Evolutionary conservation across 2,888 invertebrate genomes (phyloP), one percentile per base, ranked within the genome.

Genomic region (Acleris laterana): DNA sequence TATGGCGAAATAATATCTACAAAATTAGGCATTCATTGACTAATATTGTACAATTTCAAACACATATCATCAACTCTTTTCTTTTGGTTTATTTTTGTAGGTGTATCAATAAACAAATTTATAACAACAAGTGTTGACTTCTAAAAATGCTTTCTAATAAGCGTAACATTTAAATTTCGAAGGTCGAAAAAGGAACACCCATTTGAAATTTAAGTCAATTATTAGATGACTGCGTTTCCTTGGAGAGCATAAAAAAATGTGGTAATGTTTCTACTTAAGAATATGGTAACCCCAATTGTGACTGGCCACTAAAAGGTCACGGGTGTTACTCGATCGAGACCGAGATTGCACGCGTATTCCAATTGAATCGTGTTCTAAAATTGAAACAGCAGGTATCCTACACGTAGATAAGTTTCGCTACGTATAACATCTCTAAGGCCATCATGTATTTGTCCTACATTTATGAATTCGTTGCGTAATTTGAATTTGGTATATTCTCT

Each of bases 311-410:
- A 81, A 87, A 87, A 88, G 87, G 86, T 87, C 80, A 79, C 77
- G 80, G 88, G 88, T 84, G 88, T 85, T 85, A 73, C 79, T 78
- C 80, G 83, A 85, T 84, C 83, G 78, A 80, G 81, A 87, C 84
- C 81, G 82, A 77, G 80, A 84, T 85, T 81, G 83, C 38, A 38
- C 38, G 38, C 38, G 38, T 78, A 78, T 84, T 86, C 83, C 25
- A 62, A 56, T 62, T 46, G 82, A 85, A 88, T 85, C 83, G 87
- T 89, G 87, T 89, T 86, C 83, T 81, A 86, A 85, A 89, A 87
- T 89, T 87, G 87, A 90, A 90, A 88, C 90, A 90, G 90, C 90
- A 81, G 90, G 90, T 84, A 85, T 85, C 83, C 79, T 80, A 80
- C 80, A 77, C 17, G 46, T 72, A 74, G 76, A 72, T 58, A 63